A percentile compares a stretch with the other conserved stretches of the same genome.
Evolutionary conservation across 2,888 invertebrate species (phyloP).

Genomic region (Agrilus mali): DNA sequence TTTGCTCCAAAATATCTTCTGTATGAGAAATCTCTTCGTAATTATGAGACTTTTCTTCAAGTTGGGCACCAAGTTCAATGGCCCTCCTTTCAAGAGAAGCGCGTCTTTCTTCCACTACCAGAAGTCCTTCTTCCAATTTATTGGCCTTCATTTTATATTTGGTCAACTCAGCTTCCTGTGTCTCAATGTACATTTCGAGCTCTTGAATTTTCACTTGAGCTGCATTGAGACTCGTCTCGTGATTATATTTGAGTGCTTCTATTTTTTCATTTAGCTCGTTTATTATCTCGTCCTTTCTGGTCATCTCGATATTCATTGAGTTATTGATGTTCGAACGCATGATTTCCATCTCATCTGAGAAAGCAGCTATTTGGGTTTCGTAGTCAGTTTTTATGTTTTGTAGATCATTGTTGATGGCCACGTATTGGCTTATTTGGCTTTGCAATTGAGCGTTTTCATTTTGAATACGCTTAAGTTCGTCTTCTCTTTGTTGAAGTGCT

Average conservation of each 20-base stretch:
- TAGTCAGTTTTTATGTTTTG: constrained; percentile 13
- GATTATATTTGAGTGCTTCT: constrained; percentile 29
- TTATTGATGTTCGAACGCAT: constrained; percentile 12
- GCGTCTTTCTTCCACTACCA: constrained; percentile 46
- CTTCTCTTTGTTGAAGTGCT: constrained; percentile 25
- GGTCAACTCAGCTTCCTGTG: constrained; percentile 51
- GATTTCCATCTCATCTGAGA: constrained; percentile 15
- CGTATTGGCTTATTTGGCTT: constrained; percentile 7
- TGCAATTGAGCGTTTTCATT: constrained; percentile 19
- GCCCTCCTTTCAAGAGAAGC: constrained; percentile 47
- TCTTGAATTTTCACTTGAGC: constrained; percentile 61
- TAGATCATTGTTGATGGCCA: constrained; percentile 12
- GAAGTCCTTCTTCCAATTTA: constrained; percentile 53
- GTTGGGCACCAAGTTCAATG: constrained; percentile 45
- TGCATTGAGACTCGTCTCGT: constrained; percentile 31
- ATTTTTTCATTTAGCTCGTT: constrained; percentile 29
- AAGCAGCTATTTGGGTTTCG: constrained; percentile 12
- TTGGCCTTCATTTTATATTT: constrained; percentile 51
- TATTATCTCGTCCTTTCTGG: constrained; percentile 19
- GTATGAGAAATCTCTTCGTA: constrained; percentile 44
- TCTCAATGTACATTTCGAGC: constrained; percentile 60
- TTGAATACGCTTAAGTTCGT: constrained; percentile 21
- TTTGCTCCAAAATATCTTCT: constrained; percentile 49
- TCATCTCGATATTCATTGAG: constrained; percentile 11
- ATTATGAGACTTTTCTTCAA: constrained; percentile 41